Evolutionary conservation across 2,797 vertebrate genomes (phyloP).

Genomic region (Eulemur coronatus): DNA sequence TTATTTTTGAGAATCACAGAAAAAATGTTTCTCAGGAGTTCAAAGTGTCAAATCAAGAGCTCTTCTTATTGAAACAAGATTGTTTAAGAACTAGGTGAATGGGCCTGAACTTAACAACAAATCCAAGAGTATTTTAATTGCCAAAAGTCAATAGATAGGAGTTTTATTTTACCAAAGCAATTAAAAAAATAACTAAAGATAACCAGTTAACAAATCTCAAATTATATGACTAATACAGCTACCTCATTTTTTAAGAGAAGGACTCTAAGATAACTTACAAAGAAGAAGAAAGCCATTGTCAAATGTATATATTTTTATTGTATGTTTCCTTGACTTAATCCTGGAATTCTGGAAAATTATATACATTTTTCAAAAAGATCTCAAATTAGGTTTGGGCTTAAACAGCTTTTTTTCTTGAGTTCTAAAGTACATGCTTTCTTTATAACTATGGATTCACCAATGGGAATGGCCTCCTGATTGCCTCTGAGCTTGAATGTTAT

Average conservation of each 20-base stretch:
- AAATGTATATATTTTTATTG: not conserved
- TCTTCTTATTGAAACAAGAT: not conserved
- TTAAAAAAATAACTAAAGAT: not conserved
- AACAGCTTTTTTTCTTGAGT: not conserved
- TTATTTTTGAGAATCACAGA: conserved; percentile 65
- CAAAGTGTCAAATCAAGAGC: not conserved
- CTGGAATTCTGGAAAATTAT: conserved; percentile 5
- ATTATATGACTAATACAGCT: not conserved
- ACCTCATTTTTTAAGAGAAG: not conserved
- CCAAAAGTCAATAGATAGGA: not conserved
- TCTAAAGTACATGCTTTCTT: not conserved
- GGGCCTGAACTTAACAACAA: not conserved
- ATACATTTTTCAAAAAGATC: not conserved
- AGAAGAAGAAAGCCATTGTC: not conserved
- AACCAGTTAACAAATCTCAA: not conserved
- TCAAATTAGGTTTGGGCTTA: not conserved
- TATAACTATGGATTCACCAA: not conserved
- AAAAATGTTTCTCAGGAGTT: conserved; percentile 42
- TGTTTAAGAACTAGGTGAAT: not conserved
- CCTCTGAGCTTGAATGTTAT: not conserved
- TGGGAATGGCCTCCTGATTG: not conserved
- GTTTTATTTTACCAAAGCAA: too few relatives aligned
- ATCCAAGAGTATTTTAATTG: not conserved
- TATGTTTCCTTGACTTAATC: conserved; percentile 38
- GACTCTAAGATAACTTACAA: not conserved